Conservation (phyloP, 2,888 invertebrate genomes). For the Mylabris sibirica region DNA sequence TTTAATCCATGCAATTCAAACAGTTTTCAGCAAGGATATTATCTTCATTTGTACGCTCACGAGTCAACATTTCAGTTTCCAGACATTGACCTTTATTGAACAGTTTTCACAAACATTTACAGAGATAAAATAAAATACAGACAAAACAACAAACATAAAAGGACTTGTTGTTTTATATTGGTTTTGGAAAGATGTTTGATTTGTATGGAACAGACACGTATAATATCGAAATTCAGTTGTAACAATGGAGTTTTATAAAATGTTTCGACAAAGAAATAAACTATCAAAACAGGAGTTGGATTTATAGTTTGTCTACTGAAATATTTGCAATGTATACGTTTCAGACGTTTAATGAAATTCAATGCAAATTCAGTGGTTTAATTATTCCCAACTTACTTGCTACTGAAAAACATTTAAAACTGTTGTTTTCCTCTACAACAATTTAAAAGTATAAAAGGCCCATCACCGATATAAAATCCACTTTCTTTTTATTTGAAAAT, state of each 20-base stretch:
- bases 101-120: neutral
- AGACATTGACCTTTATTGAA: constrained; percentile 4
- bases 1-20: neutral
- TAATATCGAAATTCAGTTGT: neutral
- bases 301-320: neutral
- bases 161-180: neutral
- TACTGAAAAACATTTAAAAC: no score
- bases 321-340: neutral
- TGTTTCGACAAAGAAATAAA: neutral
- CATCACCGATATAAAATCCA: no score
- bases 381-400: neutral
- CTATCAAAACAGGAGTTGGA: neutral
- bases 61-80: neutral
- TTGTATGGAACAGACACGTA: neutral
- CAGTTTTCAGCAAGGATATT: neutral
- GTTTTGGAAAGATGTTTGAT: neutral
- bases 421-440: no score
- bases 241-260: neutral
- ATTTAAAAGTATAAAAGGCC: no score
- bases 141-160: no score
- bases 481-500: no score
- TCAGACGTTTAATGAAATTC: neutral
- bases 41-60: neutral
- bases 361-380: neutral
- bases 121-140: no score